Evolutionary conservation across 1,140 invertebrate genomes (phyloP), one percentile per base, ranked within the genome.

Genomic region (Halesus radiatus): DNA sequence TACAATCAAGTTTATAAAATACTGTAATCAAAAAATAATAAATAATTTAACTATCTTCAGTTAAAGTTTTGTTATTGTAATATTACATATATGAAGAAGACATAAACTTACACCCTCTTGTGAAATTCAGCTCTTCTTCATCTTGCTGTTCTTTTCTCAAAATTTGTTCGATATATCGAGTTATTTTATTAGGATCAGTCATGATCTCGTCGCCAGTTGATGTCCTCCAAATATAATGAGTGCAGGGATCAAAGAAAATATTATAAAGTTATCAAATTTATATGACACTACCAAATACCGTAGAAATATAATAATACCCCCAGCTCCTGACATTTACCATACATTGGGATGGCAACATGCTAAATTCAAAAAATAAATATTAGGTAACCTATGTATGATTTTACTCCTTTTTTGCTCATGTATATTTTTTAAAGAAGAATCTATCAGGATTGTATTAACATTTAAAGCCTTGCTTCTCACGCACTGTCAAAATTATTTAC

Each of bases 101-200:
- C 23, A 50, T 15, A 45, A 37, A 78, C 76, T 53, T 32, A 78
- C 77, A 52, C 6, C 72, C 52, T 4, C 52, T 62, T n/a, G 70
- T 70, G 32, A 58, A 29, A 2, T 78, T 78, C n/a, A n/a, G 15
- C 20, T 77, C 76, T 32, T 77, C 37, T 29, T 53, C 76, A 22
- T 4, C 53, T 29, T 64, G 32, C n/a, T 66, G 60, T 68, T 77
- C 76, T 26, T 77, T 64, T 53, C 26, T 66, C 20, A 77, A 66
- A 23, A 77, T 66, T 16, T 66, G 23, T 3, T 68, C 76, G 54
- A 77, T 77, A 37, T 5, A 1, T 16, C 7, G 15, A 29, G 23
- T 37, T 18, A 29, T 26, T 29, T 26, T 26, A 8, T 64, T 37
- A 68, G 3, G 8, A 68, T 68, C 64, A 16, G 23, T 37, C 64